These are phyloP conservation scores for Regulus satrapa DNA, from an alignment of 2,113 vertebrate species.

Conservation along the genomic window DNA sequence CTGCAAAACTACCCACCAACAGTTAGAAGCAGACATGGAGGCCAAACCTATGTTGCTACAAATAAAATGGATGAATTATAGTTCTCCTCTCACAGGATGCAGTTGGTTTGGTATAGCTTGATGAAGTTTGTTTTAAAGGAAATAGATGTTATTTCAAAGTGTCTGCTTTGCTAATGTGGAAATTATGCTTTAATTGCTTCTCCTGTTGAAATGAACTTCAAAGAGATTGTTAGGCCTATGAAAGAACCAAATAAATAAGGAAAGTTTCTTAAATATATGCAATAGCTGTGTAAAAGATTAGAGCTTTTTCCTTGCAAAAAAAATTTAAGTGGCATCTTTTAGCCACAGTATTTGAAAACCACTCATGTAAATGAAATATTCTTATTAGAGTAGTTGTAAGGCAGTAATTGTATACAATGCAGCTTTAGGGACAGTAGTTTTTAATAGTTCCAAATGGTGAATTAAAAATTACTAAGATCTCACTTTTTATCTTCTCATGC, in stretches of 20 bases:
- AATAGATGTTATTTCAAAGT: not conserved
- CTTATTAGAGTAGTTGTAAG: not conserved
- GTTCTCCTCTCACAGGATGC: not conserved
- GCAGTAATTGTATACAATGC: not conserved
- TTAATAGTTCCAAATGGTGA: not conserved
- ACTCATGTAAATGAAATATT: not conserved
- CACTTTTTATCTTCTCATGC: not conserved
- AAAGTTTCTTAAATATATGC: not conserved
- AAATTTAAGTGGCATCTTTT: not conserved
- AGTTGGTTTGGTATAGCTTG: not conserved
- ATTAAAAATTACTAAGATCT: not conserved
- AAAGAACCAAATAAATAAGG: not conserved
- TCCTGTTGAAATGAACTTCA: not conserved
- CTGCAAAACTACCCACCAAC: not conserved
- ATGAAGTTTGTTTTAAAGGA: not conserved
- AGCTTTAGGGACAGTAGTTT: not conserved
- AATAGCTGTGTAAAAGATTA: not conserved
- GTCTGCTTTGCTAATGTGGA: not conserved
- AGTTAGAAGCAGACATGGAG: not conserved
- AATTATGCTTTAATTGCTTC: not conserved
- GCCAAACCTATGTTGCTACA: not conserved
- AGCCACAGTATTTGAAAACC: not conserved
- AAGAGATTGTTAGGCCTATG: not conserved
- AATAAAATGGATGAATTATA: not conserved
- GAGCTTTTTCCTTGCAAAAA: not conserved